These are phyloP conservation scores for Dicerorhinus sumatrensis DNA, from an alignment of 2,113 vertebrate genomes.

Conservation along the genomic window DNA sequence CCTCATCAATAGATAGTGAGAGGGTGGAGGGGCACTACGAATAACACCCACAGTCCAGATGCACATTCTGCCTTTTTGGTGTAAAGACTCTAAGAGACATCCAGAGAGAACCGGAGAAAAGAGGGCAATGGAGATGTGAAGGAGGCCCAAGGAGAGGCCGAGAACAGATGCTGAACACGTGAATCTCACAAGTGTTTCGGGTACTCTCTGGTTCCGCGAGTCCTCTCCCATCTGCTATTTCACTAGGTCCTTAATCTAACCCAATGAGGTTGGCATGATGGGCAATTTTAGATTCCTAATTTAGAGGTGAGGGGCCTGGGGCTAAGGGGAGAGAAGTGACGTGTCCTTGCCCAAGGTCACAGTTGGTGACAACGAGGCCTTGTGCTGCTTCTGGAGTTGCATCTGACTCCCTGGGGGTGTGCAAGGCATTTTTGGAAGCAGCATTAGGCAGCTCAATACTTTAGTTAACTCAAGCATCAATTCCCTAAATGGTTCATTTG, in stretches of 20 bases:
- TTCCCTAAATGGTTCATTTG: background rate
- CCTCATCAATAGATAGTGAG: background rate
- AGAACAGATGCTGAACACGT: rapidly evolving
- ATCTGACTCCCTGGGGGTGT: background rate
- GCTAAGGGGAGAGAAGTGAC: background rate
- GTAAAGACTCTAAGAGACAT: background rate
- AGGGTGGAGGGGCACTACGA: rapidly evolving
- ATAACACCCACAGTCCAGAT: rapidly evolving
- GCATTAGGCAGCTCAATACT: background rate
- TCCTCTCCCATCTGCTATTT: background rate
- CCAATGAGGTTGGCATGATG: rapidly evolving
- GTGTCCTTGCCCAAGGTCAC: background rate
- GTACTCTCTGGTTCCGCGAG: too few species aligned
- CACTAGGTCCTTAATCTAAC: background rate
- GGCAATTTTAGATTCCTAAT: background rate
- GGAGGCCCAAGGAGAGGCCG: rapidly evolving
- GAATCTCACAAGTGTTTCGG: rapidly evolving
- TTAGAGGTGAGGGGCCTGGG: background rate
- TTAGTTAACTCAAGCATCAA: background rate
- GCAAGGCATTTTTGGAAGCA: background rate
- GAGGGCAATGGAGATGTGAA: rapidly evolving
- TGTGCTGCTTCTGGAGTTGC: background rate
- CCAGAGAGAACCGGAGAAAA: background rate
- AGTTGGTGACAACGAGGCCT: rapidly evolving
- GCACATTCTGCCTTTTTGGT: rapidly evolving